Evolutionary conservation across 2,797 vertebrate species (phyloP), one percentile per base, ranked within the genome.

Genomic region (Apogon talboti): DNA sequence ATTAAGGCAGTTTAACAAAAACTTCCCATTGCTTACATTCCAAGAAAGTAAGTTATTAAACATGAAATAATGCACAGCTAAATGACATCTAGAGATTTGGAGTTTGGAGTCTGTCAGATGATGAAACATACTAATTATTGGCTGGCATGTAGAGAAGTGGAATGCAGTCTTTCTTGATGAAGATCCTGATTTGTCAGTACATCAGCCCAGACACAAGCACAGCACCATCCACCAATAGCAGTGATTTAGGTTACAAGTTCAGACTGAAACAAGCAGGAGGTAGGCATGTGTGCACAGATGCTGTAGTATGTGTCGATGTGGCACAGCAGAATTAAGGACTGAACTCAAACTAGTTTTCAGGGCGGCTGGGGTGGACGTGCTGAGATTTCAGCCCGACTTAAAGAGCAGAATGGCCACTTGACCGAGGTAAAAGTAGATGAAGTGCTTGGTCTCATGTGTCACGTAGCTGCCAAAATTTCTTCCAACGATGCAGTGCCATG

Each of bases 351-450:
- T 66, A 56, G 75, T 62, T 63, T 74, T 37, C 33, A 35, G 33
- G 33, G 7, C 33, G 3, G 33, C 33, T 35, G 33, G 11, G 11
- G 46, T 49, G 37, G 37, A 30, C 49, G 11, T 14, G 54, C 18
- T 50, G 41, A 47, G 35, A 81, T 87, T 88, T 96, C 95, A 98
- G 90, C 97, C 97, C 1, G 96, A 98, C 91, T 98, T 98, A 92
- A 98, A 98, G 81, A 98, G 96, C 69, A 98, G 95, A 91, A 98
- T 98, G 81, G 97, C 97, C 87, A 98, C 96, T 90, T 98, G 97
- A 88, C 96, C 97, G 91, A 98, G 95, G 93, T 98, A 98, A 94
- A 98, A 98, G 92, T 98, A 98, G 91, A 98, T 98, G 95, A 98
- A 98, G 88, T 98, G 97, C 94, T 98, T 98, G 33, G 97, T 98